Conservation (phyloP, 2,797 vertebrate species). For the Scarus forsteni region DNA sequence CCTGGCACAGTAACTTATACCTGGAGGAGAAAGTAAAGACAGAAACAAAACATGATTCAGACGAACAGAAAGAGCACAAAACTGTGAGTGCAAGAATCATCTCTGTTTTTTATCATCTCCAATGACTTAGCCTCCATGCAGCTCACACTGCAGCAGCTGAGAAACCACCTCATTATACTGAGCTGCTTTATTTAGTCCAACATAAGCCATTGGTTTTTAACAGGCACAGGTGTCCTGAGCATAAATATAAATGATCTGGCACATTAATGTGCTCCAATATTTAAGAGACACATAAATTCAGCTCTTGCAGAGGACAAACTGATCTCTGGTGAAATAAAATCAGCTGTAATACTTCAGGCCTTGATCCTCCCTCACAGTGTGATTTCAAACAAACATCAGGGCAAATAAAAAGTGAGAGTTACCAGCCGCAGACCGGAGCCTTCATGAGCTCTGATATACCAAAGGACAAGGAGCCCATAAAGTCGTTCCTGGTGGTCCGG, state of each 20-base stretch:
- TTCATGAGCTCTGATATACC: conserved; percentile 99
- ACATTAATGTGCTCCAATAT: neutral
- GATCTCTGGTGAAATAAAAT: neutral
- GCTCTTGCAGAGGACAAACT: neutral
- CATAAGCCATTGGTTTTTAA: neutral
- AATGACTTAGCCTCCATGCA: neutral
- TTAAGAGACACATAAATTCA: neutral
- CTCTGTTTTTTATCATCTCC: neutral
- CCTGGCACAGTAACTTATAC: conserved; percentile 96
- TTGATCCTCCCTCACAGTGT: neutral
- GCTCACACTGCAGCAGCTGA: conserved; percentile 6
- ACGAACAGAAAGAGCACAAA: neutral
- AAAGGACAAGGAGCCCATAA: conserved; percentile 98
- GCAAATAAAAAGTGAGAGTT: conserved; percentile 50
- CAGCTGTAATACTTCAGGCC: neutral
- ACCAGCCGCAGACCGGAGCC: conserved; percentile 92
- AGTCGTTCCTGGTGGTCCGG: conserved; percentile 96
- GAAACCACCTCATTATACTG: neutral
- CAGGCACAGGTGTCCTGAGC: neutral
- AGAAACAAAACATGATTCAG: neutral
- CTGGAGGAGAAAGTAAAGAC: conserved; percentile 68
- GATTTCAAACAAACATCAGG: neutral
- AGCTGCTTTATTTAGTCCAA: neutral
- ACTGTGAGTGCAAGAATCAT: neutral
- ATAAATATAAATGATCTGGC: neutral